Evolutionary conservation across 2,888 invertebrate genomes (phyloP).

Genomic region (Eristalinus aeneus): DNA sequence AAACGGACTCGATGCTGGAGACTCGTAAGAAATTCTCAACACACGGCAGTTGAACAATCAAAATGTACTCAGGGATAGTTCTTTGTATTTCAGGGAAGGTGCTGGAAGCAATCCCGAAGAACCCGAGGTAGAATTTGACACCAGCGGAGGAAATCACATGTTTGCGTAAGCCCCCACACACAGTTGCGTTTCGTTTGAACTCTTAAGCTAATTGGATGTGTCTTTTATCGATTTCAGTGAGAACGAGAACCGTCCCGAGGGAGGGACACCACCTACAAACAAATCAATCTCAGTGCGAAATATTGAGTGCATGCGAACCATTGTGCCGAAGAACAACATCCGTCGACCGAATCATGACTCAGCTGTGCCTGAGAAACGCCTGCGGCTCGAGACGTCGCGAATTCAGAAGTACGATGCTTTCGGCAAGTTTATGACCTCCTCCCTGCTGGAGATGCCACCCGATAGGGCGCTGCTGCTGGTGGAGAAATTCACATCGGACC

Average conservation of each 20-base stretch:
- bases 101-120: conserved; percentile 46
- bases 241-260: conserved; percentile 69
- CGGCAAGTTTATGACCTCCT: conserved; percentile 79
- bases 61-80: neutral
- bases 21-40: conserved; percentile 67
- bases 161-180: conserved; percentile 33
- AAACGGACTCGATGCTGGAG: conserved; percentile 59
- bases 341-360: conserved; percentile 27
- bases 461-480: conserved; percentile 77
- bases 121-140: conserved; percentile 34
- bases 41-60: neutral
- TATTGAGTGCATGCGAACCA: conserved; percentile 61
- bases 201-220: neutral
- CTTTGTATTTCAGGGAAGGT: conserved; percentile 39
- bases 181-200: neutral
- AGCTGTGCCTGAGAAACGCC: conserved; percentile 42
- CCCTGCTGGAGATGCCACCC: conserved; percentile 77
- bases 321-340: conserved; percentile 56
- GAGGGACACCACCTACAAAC: neutral
- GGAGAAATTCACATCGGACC: conserved; percentile 78
- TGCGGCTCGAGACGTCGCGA: conserved; percentile 35
- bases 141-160: conserved; percentile 22
- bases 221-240: conserved; percentile 60
- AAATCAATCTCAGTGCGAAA: conserved; percentile 47
- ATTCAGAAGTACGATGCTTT: conserved; percentile 76